Base-by-base conservation (phyloP, 2,888 invertebrate genomes). In the Criorhina ranunculi region DNA sequence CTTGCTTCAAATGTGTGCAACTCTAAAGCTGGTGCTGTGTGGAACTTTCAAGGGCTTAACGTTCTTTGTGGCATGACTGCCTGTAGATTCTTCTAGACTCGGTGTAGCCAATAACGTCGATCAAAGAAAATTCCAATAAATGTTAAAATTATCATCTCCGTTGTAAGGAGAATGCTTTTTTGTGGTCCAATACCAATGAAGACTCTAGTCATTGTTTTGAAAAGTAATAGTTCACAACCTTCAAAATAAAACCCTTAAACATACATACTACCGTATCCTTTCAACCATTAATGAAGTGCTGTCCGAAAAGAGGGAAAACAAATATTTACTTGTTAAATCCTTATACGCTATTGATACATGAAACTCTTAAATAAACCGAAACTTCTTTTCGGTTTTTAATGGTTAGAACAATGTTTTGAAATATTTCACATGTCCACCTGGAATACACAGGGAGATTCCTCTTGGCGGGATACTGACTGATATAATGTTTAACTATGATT, bases 401-500 rank as follows among this genome's bases (percentile, higher is more conserved):
- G 57, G 59, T 44, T n/a, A 35, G 29, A 80, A 67, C 73, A 80
- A 73, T 59, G n/a, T 6, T n/a, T 12, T 6, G 62, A 76, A 55
- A 57, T 75, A 69, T 69, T 81, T 81, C 76, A 57, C 69, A 81
- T 81, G 62, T 70, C 75, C 80, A 81, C 76, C 76, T 76, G 81
- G 76, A 55, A 15, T n/a, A n/a, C n/a, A 31, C 37, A 49, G 24
- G 60, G 51, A 69, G 75, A 64, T 76, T 64, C 69, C 59, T 55
- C 64, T 33, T 77, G 60, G 60, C 42, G 53, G 60, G 77, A 77
- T 60, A 77, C 35, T 70, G 57, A 46, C 12, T 7, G n/a, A 24
- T 24, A 24, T n/a, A n/a, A n/a, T n/a, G n/a, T n/a, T n/a, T 2
- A 15, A 0, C 6, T 29, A 24, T 53, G n/a, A 11, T 62, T n/a